Percentiles rank a stretch among this genome's conserved stretches.
Conservation (phyloP, 2,888 invertebrate genomes). For the Euproctis similis region DNA sequence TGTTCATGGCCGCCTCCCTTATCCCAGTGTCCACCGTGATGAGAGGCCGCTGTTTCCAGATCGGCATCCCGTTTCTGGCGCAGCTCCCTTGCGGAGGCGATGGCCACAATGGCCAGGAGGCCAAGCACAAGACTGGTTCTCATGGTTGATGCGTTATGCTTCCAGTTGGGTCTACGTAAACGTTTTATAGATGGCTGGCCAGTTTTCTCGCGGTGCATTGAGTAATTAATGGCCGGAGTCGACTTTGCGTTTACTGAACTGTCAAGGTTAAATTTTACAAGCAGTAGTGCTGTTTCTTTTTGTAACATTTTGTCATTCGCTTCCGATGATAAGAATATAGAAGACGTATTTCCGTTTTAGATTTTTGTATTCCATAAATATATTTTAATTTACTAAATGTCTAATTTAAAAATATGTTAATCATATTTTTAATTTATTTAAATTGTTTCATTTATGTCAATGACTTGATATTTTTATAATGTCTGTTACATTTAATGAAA, state of each 20-base stretch:
- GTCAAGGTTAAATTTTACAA: conserved; percentile 7
- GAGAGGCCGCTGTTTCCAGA: conserved; percentile 65
- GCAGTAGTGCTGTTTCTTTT: not conserved
- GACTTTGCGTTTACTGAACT: conserved; percentile 6
- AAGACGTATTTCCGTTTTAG: too few relatives aligned
- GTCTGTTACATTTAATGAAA: too few relatives aligned
- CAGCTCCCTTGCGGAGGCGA: conserved; percentile 62
- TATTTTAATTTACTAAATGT: too few relatives aligned
- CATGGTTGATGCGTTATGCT: conserved; percentile 33
- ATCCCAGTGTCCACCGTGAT: conserved; percentile 35
- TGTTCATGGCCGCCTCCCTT: conserved; percentile 70
- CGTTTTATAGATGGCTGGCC: conserved; percentile 8
- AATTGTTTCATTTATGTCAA: too few relatives aligned
- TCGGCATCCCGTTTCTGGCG: conserved; percentile 63
- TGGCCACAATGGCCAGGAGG: conserved; percentile 63
- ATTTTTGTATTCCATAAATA: too few relatives aligned
- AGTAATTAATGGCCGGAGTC: conserved; percentile 3
- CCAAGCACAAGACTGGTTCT: conserved; percentile 45
- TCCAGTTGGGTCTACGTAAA: conserved; percentile 3
- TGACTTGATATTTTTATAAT: too few relatives aligned
- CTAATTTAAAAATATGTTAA: too few relatives aligned
- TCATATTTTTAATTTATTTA: too few relatives aligned
- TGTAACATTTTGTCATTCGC: conserved; percentile 1
- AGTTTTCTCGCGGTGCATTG: conserved; percentile 7
- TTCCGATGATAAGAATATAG: conserved; percentile 3